Percentiles rank a stretch among this genome's conserved stretches.
These are phyloP conservation scores for Scrobipalpa atriplicella DNA, from an alignment of 2,888 invertebrate species.

Conservation along the genomic window DNA sequence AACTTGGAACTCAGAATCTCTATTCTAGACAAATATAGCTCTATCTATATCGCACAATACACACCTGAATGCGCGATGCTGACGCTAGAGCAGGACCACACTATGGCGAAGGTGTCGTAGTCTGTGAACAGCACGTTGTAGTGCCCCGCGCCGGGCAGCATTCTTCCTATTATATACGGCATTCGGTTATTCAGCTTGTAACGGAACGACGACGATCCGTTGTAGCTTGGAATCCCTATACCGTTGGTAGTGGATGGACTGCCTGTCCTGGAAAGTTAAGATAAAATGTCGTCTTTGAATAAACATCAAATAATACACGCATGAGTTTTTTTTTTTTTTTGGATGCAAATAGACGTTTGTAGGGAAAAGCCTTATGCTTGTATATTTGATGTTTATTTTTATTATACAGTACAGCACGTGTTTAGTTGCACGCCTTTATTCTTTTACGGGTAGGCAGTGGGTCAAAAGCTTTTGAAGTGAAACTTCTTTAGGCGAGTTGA, in stretches of 20 bases:
- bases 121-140: slow-evolving; percentile 89
- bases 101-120: slow-evolving; percentile 86
- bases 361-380: too few relatives aligned
- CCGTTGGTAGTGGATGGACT: slow-evolving; percentile 84
- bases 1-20: too few relatives aligned
- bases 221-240: slow-evolving; percentile 83
- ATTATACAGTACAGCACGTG: too few relatives aligned
- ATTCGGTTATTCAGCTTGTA: slow-evolving; percentile 84
- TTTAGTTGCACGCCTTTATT: too few relatives aligned
- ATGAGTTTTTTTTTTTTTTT: too few relatives aligned
- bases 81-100: slow-evolving; percentile 89
- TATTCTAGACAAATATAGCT: too few relatives aligned
- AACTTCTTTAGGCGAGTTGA: too few relatives aligned
- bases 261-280: slow-evolving; percentile 84
- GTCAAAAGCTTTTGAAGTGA: too few relatives aligned
- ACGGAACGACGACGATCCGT: slow-evolving; percentile 81
- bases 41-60: not conserved
- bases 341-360: too few relatives aligned
- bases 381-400: too few relatives aligned
- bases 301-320: too few relatives aligned
- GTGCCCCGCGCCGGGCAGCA: slow-evolving; percentile 87
- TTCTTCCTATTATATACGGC: slow-evolving; percentile 85
- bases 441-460: too few relatives aligned
- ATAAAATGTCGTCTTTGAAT: not conserved
- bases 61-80: slow-evolving; percentile 83